Conservation (phyloP, 2,113 vertebrate species). For the chimpanzee (Pan troglodytes) region DNA sequence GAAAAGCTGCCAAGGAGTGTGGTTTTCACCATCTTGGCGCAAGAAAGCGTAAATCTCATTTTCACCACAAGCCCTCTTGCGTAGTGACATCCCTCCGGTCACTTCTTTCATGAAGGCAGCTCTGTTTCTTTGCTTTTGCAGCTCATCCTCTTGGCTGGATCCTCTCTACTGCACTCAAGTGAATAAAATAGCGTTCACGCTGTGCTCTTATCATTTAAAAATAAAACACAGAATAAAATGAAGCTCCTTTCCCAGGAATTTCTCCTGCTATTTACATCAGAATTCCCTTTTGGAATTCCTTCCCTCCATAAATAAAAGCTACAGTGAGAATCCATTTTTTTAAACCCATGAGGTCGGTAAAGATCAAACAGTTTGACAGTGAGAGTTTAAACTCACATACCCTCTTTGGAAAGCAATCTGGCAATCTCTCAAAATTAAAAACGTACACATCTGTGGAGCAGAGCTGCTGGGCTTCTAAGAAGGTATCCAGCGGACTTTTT, state of each 20-base stretch:
- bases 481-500: background rate
- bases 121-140: background rate
- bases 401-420: background rate
- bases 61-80: conserved; percentile 31
- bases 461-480: background rate
- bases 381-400: background rate
- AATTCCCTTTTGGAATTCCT: background rate
- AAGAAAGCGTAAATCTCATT: conserved; percentile 58
- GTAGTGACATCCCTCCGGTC: background rate
- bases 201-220: background rate
- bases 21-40: background rate
- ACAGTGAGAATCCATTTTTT: background rate
- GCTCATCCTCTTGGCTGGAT: conserved; percentile 56
- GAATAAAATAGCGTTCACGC: background rate
- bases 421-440: background rate
- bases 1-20: background rate
- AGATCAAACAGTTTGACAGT: background rate
- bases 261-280: background rate
- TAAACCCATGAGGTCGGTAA: background rate
- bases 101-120: conserved; percentile 50
- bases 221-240: background rate
- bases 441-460: background rate
- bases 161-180: background rate
- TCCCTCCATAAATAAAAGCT: background rate
- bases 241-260: background rate